phyloP scores from a whole-genome alignment of 2,888 invertebrate genomes.

The Geotrupes spiniger region DNA sequence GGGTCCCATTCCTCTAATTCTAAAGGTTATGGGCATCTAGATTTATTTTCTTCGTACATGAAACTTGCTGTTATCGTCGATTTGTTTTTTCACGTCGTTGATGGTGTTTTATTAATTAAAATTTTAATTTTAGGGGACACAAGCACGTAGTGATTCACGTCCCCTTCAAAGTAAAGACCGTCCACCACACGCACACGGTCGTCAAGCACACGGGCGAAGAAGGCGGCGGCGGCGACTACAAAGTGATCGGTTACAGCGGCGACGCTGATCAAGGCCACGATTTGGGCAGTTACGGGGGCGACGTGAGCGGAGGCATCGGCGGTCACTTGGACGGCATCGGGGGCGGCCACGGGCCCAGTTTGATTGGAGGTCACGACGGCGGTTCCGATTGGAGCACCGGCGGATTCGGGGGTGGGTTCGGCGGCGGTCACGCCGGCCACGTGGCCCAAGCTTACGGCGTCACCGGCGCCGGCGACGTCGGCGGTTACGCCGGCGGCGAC shows the following conservation, averaged over 20 bases:
- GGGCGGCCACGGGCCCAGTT: slow-evolving; percentile 24
- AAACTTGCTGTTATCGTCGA: too few species aligned
- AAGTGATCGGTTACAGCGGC: slow-evolving; percentile 67
- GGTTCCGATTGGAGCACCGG: slow-evolving; percentile 38
- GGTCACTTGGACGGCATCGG: slow-evolving; percentile 24
- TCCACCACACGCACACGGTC: slow-evolving; percentile 75
- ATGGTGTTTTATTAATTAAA: too few species aligned
- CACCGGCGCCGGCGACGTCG: slow-evolving; percentile 20
- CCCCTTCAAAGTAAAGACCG: slow-evolving; percentile 71
- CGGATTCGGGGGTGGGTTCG: slow-evolving; percentile 11
- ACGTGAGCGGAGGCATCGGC: slow-evolving; percentile 29
- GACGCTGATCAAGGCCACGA: slow-evolving; percentile 56
- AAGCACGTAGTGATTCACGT: slow-evolving; percentile 77
- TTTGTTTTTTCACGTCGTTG: too few species aligned
- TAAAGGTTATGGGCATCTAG: too few species aligned
- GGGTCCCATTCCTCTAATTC: too few species aligned
- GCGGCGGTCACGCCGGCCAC: slow-evolving; percentile 31
- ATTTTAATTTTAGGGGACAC: slow-evolving; percentile 47
- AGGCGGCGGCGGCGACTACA: slow-evolving; percentile 52
- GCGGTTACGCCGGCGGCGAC: slow-evolving; percentile 24
- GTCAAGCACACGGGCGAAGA: slow-evolving; percentile 65
- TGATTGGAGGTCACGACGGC: slow-evolving; percentile 25
- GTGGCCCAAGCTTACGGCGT: slow-evolving; percentile 15
- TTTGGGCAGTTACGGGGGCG: slow-evolving; percentile 44
- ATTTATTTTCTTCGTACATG: too few species aligned